phyloP scores from a whole-genome alignment of 1,140 invertebrate species.

The Nasonia vitripennis region DNA sequence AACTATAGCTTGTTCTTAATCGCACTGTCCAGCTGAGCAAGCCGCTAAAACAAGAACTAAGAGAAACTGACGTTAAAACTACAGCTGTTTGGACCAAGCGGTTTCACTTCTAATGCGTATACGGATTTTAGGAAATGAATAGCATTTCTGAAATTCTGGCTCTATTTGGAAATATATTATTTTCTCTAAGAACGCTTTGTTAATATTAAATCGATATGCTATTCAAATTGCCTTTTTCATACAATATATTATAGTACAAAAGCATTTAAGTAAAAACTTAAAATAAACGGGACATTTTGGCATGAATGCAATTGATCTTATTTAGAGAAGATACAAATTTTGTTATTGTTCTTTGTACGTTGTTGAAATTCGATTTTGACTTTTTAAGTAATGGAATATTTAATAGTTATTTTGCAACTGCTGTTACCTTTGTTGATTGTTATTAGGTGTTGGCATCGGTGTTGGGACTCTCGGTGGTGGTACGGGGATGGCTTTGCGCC shows the following conservation, averaged over 20 bases:
- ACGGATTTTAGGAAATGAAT: neutral
- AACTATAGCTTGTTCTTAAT: constrained; percentile 25
- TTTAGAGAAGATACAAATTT: no score
- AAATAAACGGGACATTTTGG: neutral
- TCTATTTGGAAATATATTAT: neutral
- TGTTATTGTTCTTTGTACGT: no score
- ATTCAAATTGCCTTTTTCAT: neutral
- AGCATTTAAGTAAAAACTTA: neutral
- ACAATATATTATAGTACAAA: neutral
- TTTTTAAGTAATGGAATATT: neutral
- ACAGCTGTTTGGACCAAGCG: constrained; percentile 12
- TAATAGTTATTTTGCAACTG: neutral
- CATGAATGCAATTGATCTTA: no score
- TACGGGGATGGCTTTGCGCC: constrained; percentile 71
- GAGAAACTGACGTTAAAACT: constrained; percentile 52
- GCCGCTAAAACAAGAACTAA: constrained; percentile 38
- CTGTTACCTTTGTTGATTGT: constrained; percentile 68
- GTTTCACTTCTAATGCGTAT: neutral
- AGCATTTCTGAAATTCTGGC: neutral
- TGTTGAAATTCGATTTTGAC: no score
- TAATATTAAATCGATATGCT: neutral
- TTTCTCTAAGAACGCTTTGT: neutral
- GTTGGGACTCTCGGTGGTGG: constrained; percentile 72
- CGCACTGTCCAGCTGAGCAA: constrained; percentile 19
- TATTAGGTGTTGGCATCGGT: constrained; percentile 70